phyloP scores from a whole-genome alignment of 1,140 invertebrate genomes.

The Trissolcus basalis region DNA sequence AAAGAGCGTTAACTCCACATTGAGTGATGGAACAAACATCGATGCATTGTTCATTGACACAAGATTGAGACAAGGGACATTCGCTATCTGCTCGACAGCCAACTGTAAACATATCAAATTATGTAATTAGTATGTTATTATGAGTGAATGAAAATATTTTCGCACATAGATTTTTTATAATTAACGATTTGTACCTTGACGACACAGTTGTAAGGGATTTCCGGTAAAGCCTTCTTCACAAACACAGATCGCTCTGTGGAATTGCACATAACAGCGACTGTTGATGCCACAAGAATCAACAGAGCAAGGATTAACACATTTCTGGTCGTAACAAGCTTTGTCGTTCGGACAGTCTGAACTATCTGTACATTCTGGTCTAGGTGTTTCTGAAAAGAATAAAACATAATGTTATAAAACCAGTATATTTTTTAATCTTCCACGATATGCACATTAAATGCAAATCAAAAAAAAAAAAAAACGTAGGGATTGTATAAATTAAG shows the following conservation, averaged over 20 bases:
- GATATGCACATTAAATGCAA: no score
- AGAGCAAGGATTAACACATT: slow-evolving; percentile 87
- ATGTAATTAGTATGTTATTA: no score
- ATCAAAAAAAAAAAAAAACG: no score
- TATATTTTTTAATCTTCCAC: no score
- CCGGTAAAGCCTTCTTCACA: slow-evolving; percentile 90
- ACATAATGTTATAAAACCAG: no score
- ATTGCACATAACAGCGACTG: slow-evolving; percentile 86
- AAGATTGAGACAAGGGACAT: slow-evolving; percentile 88
- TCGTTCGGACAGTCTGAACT: slow-evolving; percentile 90
- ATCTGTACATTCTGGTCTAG: slow-evolving; percentile 85
- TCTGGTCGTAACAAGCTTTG: slow-evolving; percentile 87
- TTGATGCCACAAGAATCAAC: slow-evolving; percentile 85
- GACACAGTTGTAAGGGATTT: slow-evolving; percentile 87
- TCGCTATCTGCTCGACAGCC: slow-evolving; percentile 91
- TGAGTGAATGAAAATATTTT: no score
- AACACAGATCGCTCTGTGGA: slow-evolving; percentile 88
- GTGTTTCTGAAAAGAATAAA: slow-evolving; percentile 71
- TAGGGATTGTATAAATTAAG: no score
- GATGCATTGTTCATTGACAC: slow-evolving; percentile 88
- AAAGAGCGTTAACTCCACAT: slow-evolving; percentile 89
- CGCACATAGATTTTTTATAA: no score
- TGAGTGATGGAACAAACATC: slow-evolving; percentile 87
- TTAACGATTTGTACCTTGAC: slow-evolving; percentile 78
- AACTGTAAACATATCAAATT: slow-evolving; percentile 74